Conservation (phyloP, 2,797 vertebrate species). For the Danio jaintianensis region DNA sequence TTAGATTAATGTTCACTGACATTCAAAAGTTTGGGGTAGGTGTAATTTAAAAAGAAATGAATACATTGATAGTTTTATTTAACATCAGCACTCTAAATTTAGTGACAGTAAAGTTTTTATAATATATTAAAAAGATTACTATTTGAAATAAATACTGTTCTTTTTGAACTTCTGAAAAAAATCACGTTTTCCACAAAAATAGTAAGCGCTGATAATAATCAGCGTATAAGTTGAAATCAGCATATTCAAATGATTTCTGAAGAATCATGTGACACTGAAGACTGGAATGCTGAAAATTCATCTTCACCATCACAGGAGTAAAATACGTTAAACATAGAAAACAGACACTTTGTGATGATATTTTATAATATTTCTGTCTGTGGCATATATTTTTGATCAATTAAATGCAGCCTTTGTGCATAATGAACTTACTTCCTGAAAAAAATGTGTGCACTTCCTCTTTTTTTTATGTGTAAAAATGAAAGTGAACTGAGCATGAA, state of each 20-base stretch:
- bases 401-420: background rate
- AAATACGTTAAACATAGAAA: background rate
- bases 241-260: background rate
- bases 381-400: background rate
- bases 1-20: background rate
- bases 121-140: background rate
- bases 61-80: background rate
- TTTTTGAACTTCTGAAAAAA: background rate
- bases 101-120: background rate
- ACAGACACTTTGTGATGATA: background rate
- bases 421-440: background rate
- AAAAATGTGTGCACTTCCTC: background rate
- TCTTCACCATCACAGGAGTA: background rate
- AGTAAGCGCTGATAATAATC: background rate
- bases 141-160: background rate
- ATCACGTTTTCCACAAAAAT: background rate
- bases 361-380: background rate
- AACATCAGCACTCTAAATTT: background rate
- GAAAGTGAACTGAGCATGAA: background rate
- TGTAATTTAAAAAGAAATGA: background rate
- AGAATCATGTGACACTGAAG: background rate
- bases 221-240: too few relatives aligned
- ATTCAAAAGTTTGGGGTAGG: background rate
- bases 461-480: background rate
- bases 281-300: background rate